These are phyloP conservation scores for Albula glossodonta DNA, from an alignment of 2,113 vertebrate genomes.

Conservation along the genomic window DNA sequence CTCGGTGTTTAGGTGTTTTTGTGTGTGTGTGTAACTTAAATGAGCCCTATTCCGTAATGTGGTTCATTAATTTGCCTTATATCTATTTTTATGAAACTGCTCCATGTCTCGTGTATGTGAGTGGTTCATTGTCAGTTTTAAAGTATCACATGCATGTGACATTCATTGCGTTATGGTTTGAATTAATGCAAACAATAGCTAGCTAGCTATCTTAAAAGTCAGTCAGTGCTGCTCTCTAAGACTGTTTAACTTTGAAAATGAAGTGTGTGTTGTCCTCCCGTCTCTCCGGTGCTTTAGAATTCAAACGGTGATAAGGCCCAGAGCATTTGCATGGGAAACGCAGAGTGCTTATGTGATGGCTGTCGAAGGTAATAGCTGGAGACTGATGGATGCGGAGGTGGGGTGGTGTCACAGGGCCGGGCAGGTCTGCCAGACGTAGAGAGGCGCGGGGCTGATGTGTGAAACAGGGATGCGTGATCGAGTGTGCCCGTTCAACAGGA, in stretches of 20 bases:
- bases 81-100: neutral
- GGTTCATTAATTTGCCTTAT: no score
- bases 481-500: conserved; percentile 71
- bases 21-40: no score
- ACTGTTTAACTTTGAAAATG: conserved; percentile 14
- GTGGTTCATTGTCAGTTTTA: neutral
- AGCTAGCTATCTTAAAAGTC: neutral
- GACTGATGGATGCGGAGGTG: conserved; percentile 68
- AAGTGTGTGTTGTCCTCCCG: conserved; percentile 21
- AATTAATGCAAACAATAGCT: neutral
- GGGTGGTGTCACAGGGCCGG: conserved; percentile 52
- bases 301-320: conserved; percentile 55
- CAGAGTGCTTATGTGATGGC: conserved; percentile 68
- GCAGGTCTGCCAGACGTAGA: conserved; percentile 56
- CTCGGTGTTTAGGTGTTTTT: neutral
- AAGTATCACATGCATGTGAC: neutral
- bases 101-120: neutral
- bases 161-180: neutral
- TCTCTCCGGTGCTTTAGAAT: conserved; percentile 58
- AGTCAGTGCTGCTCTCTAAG: neutral
- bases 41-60: no score
- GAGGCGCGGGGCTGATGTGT: conserved; percentile 53
- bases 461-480: conserved; percentile 66
- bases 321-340: conserved; percentile 71
- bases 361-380: conserved; percentile 74